Base-by-base conservation (phyloP, 2,797 vertebrate genomes). In the Liparis tanakae region DNA sequence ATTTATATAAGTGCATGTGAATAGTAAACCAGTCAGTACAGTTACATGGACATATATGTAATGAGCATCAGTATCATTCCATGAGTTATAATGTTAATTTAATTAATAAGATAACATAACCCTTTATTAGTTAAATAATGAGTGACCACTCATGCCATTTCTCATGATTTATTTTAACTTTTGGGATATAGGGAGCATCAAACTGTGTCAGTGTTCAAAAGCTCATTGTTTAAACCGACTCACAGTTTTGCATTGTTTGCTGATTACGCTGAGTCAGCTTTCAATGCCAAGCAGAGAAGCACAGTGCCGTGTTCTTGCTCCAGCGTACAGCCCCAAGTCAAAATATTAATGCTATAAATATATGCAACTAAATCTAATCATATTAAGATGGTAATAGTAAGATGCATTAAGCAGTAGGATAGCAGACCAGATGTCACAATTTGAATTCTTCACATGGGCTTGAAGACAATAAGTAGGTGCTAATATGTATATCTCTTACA, bases 191-290 rank as follows among this genome's bases (percentile, higher is more conserved):
- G 2, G 46, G 20, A 57, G 30, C 20, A 64, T 72, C 46, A 37
- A 33, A 58, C 7, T 46, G n/a, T 36, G n/a, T n/a, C 41, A 20
- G 6, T 3, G 58, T 67, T 48, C 41, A 61, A 20, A 54, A 54
- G 22, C 22, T 7, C 18, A 18, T 15, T 51, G 68, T 41, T 14
- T 56, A 30, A 66, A 66, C 37, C 41, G 53, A 66, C 41, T 41
- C 37, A 44, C 25, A 37, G 50, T 25, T 59, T 51, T 50, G 51
- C 48, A 37, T 30, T 58, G 74, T 70, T 73, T 59, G 50, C 7
- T 50, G 48, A 50, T 20, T n/a, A 50, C 25, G 22, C 50, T 53
- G 51, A 54, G 51, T 54, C 54, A 15, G n/a, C n/a, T n/a, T n/a
- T n/a, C n/a, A n/a, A n/a, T n/a, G n/a, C n/a, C n/a, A n/a, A n/a